Percentiles rank a stretch among this genome's conserved stretches.
These are phyloP conservation scores for Lasioglossum marginatum DNA, from an alignment of 2,888 invertebrate species.

Conservation along the genomic window DNA sequence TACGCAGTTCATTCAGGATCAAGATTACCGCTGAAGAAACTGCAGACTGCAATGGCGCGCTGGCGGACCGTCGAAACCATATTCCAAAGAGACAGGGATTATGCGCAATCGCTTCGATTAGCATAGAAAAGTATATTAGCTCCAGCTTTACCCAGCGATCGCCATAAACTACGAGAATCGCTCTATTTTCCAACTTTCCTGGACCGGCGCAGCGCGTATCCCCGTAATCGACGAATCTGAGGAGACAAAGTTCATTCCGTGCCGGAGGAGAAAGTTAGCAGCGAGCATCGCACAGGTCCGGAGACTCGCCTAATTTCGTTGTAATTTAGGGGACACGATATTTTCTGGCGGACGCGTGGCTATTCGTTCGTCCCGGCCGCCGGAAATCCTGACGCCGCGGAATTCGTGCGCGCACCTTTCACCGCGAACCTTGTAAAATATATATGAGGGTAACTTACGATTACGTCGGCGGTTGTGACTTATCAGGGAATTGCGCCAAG, in stretches of 20 bases:
- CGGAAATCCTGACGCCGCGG: slow-evolving; percentile 39
- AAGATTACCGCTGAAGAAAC: neutral
- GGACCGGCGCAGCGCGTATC: neutral
- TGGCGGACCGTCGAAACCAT: neutral
- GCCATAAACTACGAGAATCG: neutral
- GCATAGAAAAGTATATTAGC: slow-evolving; percentile 12
- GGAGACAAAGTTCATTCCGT: neutral
- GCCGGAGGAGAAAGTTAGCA: neutral
- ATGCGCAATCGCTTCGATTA: slow-evolving; percentile 5
- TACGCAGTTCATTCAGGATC: neutral
- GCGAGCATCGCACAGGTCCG: neutral
- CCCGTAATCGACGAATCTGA: neutral
- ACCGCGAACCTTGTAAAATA: slow-evolving; percentile 10
- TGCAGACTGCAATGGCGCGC: neutral
- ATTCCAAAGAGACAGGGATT: slow-evolving; percentile 3
- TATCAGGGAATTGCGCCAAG: slow-evolving; percentile 26
- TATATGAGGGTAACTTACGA: slow-evolving; percentile 35
- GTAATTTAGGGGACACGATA: slow-evolving; percentile 32
- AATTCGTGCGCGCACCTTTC: slow-evolving; percentile 18
- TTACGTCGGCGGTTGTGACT: slow-evolving; percentile 12
- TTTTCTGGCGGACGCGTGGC: slow-evolving; percentile 16
- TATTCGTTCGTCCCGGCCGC: slow-evolving; percentile 37
- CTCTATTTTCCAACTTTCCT: neutral
- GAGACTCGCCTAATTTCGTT: slow-evolving; percentile 29
- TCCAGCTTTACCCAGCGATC: neutral